phyloP scores from a whole-genome alignment of 1,140 invertebrate genomes.

The Matsumurasca onukii region DNA sequence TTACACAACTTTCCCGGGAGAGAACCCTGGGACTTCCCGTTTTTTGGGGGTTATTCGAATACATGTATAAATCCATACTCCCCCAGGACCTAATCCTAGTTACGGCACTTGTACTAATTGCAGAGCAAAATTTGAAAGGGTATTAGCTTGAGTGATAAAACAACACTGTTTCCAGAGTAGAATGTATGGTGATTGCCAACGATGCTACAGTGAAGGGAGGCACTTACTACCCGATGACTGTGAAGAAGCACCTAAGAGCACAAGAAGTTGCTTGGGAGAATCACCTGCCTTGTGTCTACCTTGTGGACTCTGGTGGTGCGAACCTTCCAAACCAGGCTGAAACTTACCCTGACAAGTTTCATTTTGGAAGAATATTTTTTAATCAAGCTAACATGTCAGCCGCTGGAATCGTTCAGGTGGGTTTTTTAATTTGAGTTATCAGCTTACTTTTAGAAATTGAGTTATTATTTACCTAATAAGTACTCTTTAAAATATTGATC shows the following conservation, averaged over 20 bases:
- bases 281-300: constrained; percentile 88
- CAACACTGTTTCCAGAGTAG: constrained; percentile 60
- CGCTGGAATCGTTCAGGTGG: constrained; percentile 84
- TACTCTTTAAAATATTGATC: too few relatives aligned
- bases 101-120: too few relatives aligned
- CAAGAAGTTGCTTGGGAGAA: constrained; percentile 97
- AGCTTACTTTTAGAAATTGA: too few relatives aligned
- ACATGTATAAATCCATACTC: too few relatives aligned
- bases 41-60: too few relatives aligned
- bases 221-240: constrained; percentile 95
- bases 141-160: too few relatives aligned
- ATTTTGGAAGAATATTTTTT: constrained; percentile 98
- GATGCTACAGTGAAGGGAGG: constrained; percentile 98
- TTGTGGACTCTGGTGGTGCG: constrained; percentile 95
- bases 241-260: constrained; percentile 96
- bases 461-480: too few relatives aligned
- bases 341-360: constrained; percentile 92
- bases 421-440: too few relatives aligned
- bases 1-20: too few relatives aligned
- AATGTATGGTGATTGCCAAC: constrained; percentile 94
- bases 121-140: too few relatives aligned
- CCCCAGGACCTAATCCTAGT: too few relatives aligned
- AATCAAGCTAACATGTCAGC: constrained; percentile 98
- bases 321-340: constrained; percentile 93
- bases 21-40: too few relatives aligned